Conservation (phyloP, 2,113 vertebrate species). For the Crypturellus undulatus region DNA sequence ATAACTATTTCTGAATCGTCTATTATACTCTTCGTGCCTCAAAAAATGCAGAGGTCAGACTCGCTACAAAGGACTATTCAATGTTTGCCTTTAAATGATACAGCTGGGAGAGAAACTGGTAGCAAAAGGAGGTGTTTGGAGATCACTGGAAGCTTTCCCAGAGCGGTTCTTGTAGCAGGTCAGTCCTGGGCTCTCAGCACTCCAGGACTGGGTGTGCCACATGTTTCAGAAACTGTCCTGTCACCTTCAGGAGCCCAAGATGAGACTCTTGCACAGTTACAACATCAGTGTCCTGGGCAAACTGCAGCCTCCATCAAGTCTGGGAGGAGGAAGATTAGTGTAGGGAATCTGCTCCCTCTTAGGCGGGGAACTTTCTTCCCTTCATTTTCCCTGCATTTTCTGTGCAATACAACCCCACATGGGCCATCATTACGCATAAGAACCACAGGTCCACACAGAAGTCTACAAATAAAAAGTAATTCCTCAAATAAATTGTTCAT, state of each 20-base stretch:
- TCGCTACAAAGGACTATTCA: not conserved
- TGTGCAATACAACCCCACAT: not conserved
- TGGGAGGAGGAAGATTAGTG: not conserved
- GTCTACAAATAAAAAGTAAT: not conserved
- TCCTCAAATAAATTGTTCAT: not conserved
- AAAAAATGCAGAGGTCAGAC: not conserved
- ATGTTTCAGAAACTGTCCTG: not conserved
- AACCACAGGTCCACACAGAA: not conserved
- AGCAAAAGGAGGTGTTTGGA: not conserved
- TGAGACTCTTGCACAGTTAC: not conserved
- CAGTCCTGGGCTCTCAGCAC: not conserved
- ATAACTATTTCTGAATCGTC: conserved; percentile 35
- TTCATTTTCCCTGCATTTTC: not conserved
- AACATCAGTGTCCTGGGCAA: not conserved
- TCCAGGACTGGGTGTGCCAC: not conserved
- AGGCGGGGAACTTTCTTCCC: not conserved
- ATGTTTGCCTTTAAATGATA: not conserved
- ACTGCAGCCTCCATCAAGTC: not conserved
- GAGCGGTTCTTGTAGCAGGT: not conserved
- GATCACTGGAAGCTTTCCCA: not conserved
- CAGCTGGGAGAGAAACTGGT: not conserved
- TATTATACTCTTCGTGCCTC: not conserved
- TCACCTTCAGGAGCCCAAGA: not conserved
- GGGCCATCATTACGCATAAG: not conserved
- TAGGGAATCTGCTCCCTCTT: not conserved